Conservation (phyloP, 2,113 vertebrate species). For the Eptesicus fuscus region DNA sequence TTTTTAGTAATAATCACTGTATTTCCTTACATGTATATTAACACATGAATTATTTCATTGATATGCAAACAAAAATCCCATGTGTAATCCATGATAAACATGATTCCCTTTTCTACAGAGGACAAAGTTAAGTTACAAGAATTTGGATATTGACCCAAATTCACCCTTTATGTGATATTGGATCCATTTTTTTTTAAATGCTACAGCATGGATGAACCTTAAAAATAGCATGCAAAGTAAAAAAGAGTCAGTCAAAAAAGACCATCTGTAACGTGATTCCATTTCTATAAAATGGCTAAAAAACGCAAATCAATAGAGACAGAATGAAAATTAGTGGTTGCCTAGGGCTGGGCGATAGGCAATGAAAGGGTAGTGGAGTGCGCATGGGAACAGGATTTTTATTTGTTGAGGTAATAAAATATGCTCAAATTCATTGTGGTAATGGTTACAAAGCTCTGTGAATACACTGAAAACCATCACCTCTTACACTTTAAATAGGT, state of each 20-base stretch:
- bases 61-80: background rate
- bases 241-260: background rate
- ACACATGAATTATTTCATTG: background rate
- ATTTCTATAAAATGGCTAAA: background rate
- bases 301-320: background rate
- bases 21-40: background rate
- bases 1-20: background rate
- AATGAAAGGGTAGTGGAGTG: background rate
- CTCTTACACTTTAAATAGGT: background rate
- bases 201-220: background rate
- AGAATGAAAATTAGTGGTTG: background rate
- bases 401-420: background rate
- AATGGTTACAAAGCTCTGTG: background rate
- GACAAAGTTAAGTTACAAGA: background rate
- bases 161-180: background rate
- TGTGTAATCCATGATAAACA: background rate
- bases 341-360: background rate
- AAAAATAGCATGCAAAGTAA: background rate
- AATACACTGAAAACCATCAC: background rate
- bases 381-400: background rate
- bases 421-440: background rate
- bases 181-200: background rate
- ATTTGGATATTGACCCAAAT: background rate
- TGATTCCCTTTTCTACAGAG: background rate
- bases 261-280: background rate